Evolutionary conservation across 2,113 vertebrate genomes (phyloP), one percentile per base, ranked within the genome.

Genomic region (Sardina pilchardus): DNA sequence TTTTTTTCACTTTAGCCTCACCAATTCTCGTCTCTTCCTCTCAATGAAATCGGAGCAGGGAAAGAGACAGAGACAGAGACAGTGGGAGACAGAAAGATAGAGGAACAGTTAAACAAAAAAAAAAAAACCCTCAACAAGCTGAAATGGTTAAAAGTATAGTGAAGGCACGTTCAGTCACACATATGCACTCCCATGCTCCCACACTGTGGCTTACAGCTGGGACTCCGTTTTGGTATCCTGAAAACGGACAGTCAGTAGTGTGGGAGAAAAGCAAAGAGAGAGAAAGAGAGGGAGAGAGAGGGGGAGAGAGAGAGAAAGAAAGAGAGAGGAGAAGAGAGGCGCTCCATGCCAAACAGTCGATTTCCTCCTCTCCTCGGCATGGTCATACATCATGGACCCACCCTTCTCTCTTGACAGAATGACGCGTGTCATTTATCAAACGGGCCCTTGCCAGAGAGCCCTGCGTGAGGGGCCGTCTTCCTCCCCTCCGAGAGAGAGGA

Each of bases 361-460:
- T 98, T 99, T 99, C 98, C 97, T 96, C 95, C 96, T 96, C 97
- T 97, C 96, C 96, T 96, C 96, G 94, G 96, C 96, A 91, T 91
- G 94, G 93, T 95, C 95, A 96, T 99, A 96, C 95, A 99, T 99
- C 98, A 99, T 95, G 94, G 97, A 97, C 97, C 97, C 97, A 95
- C 97, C 98, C 97, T 97, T 97, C 95, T 94, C 96, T 96, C 95
- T 94, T 96, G 97, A 98, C 98, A 97, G 96, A 97, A 96, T 97
- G 98, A 98, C 97, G 95, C 87, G 96, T 99, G 98, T 99, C 98
- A 99, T 99, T 99, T 99, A 98, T 99, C 98, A 99, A 96, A 94
- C 92, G 82, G 94, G 96, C 91, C 94, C 94, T 95, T 93, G 94
- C 95, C 96, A 92, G 96, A 88, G 87, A 96, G 94, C 94, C 94